These are phyloP conservation scores for Turdus rufiventris DNA, from an alignment of 2,113 vertebrate genomes.

Conservation along the genomic window DNA sequence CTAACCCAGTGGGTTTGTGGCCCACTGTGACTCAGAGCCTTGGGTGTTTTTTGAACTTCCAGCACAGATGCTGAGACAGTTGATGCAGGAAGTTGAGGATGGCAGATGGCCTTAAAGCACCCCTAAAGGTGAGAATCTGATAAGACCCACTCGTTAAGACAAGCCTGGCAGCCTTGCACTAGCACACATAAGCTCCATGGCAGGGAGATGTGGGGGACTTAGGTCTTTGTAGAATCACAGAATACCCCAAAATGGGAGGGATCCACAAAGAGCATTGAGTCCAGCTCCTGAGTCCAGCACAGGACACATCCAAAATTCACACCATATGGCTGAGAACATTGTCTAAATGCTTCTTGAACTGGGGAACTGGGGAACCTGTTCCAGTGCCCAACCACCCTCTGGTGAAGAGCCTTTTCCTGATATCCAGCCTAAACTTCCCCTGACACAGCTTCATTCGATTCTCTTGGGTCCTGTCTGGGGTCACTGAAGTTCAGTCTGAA, in stretches of 20 bases:
- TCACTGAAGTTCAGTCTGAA: not conserved
- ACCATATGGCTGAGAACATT: not conserved
- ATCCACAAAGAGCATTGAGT: not conserved
- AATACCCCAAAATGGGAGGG: not conserved
- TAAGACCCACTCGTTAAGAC: not conserved
- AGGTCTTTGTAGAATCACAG: not conserved
- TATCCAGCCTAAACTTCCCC: not conserved
- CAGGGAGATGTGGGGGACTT: not conserved
- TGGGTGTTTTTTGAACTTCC: not conserved
- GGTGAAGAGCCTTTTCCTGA: not conserved
- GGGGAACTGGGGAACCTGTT: not conserved
- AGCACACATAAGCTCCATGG: not conserved
- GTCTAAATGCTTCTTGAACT: not conserved
- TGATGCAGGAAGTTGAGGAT: fast-evolving
- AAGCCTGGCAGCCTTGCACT: not conserved
- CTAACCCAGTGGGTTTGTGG: not conserved
- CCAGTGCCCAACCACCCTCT: too few species aligned
- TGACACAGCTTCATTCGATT: fast-evolving
- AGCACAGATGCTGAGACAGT: not conserved
- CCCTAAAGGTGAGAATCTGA: not conserved
- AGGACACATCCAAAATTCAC: not conserved
- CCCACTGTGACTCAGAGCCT: not conserved
- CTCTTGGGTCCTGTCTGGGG: not conserved
- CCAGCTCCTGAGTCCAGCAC: too few species aligned
- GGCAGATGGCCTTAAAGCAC: not conserved